Evolutionary conservation across 2,888 invertebrate species (phyloP).

Genomic region (Choristoneura rosaceana): DNA sequence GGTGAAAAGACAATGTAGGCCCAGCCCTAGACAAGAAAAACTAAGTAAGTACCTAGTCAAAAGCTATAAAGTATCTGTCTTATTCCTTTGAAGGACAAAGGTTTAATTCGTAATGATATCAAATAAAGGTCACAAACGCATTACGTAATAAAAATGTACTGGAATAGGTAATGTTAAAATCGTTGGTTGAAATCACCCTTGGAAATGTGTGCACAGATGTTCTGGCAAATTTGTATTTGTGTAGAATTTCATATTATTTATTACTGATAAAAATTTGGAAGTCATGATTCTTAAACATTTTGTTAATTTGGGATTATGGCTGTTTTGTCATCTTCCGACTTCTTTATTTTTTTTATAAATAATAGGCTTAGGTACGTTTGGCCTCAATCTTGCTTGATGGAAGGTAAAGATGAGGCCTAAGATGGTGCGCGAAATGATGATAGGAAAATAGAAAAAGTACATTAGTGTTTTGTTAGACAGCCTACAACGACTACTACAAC

Average conservation of each 20-base stretch:
- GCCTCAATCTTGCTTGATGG: too few species aligned
- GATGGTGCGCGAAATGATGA: too few species aligned
- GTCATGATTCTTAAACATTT: neutral
- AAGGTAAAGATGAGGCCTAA: too few species aligned
- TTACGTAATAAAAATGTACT: neutral
- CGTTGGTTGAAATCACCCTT: constrained; percentile 6
- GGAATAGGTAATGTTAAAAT: neutral
- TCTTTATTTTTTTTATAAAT: too few species aligned
- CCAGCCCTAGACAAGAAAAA: too few species aligned
- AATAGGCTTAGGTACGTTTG: too few species aligned
- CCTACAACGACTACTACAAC: too few species aligned
- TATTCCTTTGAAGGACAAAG: neutral
- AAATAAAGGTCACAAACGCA: neutral
- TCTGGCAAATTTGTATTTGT: neutral
- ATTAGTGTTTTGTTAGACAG: too few species aligned
- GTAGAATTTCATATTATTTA: neutral
- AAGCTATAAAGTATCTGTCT: neutral
- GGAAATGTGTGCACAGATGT: constrained; percentile 30
- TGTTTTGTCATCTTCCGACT: too few species aligned
- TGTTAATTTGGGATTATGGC: too few species aligned
- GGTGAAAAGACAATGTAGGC: too few species aligned
- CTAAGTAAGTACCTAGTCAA: neutral
- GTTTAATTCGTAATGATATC: neutral
- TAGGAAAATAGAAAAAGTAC: too few species aligned
- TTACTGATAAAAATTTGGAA: neutral